Evolutionary conservation across 2,797 vertebrate species (phyloP), one percentile per base, ranked within the genome.

Genomic region (Cephalopachus bancanus): DNA sequence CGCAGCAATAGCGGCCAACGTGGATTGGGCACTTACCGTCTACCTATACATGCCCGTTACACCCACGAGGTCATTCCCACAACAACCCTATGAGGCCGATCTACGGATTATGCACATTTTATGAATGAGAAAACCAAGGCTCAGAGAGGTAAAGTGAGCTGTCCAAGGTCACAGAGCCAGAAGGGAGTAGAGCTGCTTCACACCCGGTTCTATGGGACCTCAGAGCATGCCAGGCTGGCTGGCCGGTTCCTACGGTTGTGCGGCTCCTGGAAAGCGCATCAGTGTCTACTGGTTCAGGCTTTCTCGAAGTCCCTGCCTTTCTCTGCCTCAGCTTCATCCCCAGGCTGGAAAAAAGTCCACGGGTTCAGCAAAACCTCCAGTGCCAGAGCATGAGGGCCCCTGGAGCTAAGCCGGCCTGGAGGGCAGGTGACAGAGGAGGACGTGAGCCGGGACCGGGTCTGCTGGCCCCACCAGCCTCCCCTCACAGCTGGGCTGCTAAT

Each of bases 291-390:
- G 37, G 49, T 30, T 59, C 74, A 75, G 86, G 55, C 22, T 11
- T 53, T 37, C 80, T 55, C 62, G 17, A 26, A 0, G 0, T 16
- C 74, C 28, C 59, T 55, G 33, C 20, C 24, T 59, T 59, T 57
- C 33, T 24, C 72, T 75, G 62, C 55, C 14, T 83, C 33, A 51
- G 17, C 9, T 93, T 10, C n/a, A 59, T 65, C 37, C 59, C 80
- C 33, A 59, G 44, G 57, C n/a, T 89, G 55, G 22, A 59, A 62
- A 28, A 51, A 44, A 72, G 79, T 59, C 65, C 24, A 33, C 16
- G 33, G 79, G 49, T 85, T 90, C 37, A 74, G 67, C 85, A 91
- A 89, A 93, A 37, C 75, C 74, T 87, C 86, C 16, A 51, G 8
- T 17, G 80, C 59, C 60, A 81, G 74, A 59, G 44, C 17, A 0